Conservation (phyloP, 2,113 vertebrate genomes). For the Dasypus novemcinctus region DNA sequence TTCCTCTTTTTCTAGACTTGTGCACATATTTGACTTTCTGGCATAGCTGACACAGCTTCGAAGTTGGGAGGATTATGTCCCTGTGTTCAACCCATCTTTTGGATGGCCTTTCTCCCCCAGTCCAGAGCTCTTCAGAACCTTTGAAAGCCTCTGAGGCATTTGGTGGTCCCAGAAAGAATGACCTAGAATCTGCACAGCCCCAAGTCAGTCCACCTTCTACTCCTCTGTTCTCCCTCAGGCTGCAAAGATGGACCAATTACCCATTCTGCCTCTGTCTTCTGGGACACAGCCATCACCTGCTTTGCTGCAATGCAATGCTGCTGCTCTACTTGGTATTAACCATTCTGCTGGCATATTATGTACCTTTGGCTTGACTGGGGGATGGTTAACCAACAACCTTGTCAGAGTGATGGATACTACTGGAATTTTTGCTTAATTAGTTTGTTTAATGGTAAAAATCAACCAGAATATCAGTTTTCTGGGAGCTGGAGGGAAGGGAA, state of each 20-base stretch:
- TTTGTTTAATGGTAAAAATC: slow-evolving; percentile 82
- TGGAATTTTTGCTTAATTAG: slow-evolving; percentile 84
- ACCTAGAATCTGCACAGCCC: neutral
- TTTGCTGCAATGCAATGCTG: neutral
- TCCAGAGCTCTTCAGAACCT: neutral
- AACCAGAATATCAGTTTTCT: slow-evolving; percentile 21
- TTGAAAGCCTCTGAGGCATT: neutral
- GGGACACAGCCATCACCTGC: neutral
- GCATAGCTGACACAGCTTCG: neutral
- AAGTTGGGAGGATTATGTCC: neutral
- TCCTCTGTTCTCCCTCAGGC: neutral
- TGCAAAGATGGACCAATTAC: neutral
- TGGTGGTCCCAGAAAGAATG: neutral
- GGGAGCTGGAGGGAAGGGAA: neutral
- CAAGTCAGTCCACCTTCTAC: neutral
- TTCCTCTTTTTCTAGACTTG: neutral
- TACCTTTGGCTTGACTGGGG: slow-evolving; percentile 76
- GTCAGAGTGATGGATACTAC: slow-evolving; percentile 86
- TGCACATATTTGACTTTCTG: neutral
- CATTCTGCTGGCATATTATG: slow-evolving; percentile 62
- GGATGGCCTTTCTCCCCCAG: fast-evolving
- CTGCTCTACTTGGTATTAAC: slow-evolving; percentile 65
- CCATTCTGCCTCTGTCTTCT: neutral
- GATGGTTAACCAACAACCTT: slow-evolving; percentile 84
- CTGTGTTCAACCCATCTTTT: fast-evolving